Conservation (phyloP, 2,113 vertebrate genomes). For the Riparia riparia region DNA sequence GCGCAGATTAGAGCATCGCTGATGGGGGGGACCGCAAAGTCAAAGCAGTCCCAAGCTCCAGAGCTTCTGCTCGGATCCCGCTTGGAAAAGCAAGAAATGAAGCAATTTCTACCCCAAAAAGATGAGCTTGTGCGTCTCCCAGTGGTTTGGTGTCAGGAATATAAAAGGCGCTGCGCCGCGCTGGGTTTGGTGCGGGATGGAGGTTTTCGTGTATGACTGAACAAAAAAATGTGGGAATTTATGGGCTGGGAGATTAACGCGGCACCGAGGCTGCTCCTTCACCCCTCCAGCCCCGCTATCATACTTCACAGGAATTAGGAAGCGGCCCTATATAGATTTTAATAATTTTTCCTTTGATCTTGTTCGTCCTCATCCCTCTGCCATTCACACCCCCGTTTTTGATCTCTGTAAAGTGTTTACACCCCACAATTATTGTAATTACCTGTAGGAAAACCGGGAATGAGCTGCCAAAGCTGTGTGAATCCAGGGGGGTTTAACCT, state of each 20-base stretch:
- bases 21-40: neutral
- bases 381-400: neutral
- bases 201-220: neutral
- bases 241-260: neutral
- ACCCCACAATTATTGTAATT: constrained; percentile 52
- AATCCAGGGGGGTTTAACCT: constrained; percentile 38
- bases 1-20: neutral
- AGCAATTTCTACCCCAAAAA: neutral
- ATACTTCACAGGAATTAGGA: neutral
- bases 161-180: rapidly evolving
- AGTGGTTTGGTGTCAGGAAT: rapidly evolving
- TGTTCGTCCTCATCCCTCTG: neutral
- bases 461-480: neutral
- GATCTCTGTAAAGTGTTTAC: constrained; percentile 47
- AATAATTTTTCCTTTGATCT: constrained; percentile 36
- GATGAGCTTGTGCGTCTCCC: rapidly evolving
- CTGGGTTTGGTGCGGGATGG: neutral
- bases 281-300: neutral
- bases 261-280: neutral
- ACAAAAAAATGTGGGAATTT: neutral
- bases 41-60: neutral
- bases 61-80: neutral
- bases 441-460: constrained; percentile 12
- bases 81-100: neutral
- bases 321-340: neutral